Conservation (phyloP, 2,888 invertebrate genomes). For the Psococerastis gibbosa region DNA sequence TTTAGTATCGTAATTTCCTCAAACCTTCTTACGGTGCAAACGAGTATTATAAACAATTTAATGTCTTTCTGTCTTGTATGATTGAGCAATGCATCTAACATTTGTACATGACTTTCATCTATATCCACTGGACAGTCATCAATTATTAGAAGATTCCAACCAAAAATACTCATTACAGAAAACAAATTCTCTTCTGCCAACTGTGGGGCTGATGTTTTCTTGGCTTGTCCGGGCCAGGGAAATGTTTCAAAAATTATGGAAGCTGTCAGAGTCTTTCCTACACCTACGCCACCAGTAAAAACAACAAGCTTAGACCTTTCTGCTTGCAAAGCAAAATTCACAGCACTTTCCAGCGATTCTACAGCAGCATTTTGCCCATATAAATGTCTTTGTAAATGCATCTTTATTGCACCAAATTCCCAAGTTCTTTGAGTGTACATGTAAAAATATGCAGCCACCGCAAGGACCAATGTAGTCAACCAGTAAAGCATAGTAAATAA, state of each 20-base stretch:
- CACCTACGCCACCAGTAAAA: constrained; percentile 1
- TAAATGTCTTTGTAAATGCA: too few species aligned
- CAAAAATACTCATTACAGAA: background rate
- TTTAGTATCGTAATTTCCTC: background rate
- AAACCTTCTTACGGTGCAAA: background rate
- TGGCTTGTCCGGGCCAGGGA: background rate
- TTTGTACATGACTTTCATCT: background rate
- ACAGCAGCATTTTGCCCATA: constrained; percentile 2
- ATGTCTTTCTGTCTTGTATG: too few species aligned
- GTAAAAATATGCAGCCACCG: too few species aligned
- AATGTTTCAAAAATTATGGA: background rate
- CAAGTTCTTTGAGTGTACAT: too few species aligned
- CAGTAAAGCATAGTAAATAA: too few species aligned
- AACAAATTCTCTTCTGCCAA: background rate
- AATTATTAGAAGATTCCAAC: background rate
- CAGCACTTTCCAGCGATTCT: background rate
- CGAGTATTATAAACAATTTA: background rate
- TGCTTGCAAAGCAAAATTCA: background rate
- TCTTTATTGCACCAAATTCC: too few species aligned
- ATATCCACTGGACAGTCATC: background rate
- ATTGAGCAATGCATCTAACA: background rate
- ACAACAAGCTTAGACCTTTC: background rate
- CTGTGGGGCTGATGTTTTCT: background rate
- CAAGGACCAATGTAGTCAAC: too few species aligned
- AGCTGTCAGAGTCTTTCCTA: background rate